Base-by-base conservation (phyloP, 2,888 invertebrate species). In the Lymantria monacha region DNA sequence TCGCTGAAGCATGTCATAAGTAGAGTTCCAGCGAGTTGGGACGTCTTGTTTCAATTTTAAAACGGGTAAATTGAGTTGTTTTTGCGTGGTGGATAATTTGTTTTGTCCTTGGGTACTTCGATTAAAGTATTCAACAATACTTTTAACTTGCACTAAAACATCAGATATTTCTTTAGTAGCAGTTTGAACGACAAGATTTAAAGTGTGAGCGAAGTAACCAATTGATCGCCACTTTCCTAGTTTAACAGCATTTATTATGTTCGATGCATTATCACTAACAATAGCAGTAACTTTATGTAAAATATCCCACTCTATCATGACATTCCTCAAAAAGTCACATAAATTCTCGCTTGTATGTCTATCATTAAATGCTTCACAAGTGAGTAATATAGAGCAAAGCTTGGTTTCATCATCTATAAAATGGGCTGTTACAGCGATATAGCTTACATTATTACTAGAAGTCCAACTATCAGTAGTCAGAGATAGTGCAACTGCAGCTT, bases 231-330 rank as follows among this genome's bases (percentile, higher is more conserved):
- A 45, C 0, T 22, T 3, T 2, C 41, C 42, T 7, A 31, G 0
- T 9, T 30, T 13, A 0, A 49, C 30, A 10, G 49, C 49, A 10
- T 41, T 44, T 0, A 36, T 0, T 0, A 45, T 41, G 13, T 49
- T 49, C 0, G 40, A 12, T 0, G 49, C 42, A 9, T 50, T 59
- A 12, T 60, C 59, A 9, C 52, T 57, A 3, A 59, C 56, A n/a
- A 63, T 44, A 8, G 31, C 57, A 10, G 12, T 42, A 1, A 57
- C 48, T 11, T 56, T 41, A 7, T 46, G 10, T 9, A 52, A 12
- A 11, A 59, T 44, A 9, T 49, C 30, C 57, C 59, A 59, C n/a
- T 54, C 48, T 11, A 2, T 36, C 9, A 55, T 30, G 13, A 53
- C 36, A 2, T 42, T 12, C 37, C 44, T 44, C 41, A 54, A n/a